Conservation (phyloP, 2,113 vertebrate genomes). For the Ifrita kowaldi region DNA sequence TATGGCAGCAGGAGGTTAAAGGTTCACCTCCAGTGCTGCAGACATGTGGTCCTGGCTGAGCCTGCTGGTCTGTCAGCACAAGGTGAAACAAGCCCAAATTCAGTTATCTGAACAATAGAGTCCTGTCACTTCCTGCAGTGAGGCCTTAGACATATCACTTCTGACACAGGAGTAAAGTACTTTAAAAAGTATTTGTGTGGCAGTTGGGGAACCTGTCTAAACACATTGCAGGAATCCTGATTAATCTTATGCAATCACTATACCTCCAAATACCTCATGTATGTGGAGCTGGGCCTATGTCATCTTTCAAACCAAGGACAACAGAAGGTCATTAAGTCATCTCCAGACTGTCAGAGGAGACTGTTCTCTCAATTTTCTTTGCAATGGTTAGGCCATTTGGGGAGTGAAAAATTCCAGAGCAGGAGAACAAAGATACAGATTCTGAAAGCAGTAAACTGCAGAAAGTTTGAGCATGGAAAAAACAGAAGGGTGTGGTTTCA, state of each 20-base stretch:
- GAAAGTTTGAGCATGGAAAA: not conserved
- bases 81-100: conserved; percentile 14
- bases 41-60: not conserved
- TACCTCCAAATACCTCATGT: not conserved
- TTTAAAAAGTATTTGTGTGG: conserved; percentile 57
- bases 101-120: conserved; percentile 38
- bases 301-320: conserved; percentile 23
- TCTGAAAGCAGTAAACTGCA: not conserved
- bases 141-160: conserved; percentile 7
- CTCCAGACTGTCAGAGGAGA: not conserved
- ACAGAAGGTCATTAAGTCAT: conserved; percentile 14
- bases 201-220: conserved; percentile 50
- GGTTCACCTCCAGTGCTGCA: not conserved
- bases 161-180: conserved; percentile 58
- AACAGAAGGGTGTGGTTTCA: not conserved
- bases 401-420: not conserved
- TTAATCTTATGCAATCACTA: conserved; percentile 27
- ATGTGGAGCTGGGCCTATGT: not conserved
- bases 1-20: not conserved
- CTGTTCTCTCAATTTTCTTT: not conserved
- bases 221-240: conserved; percentile 32
- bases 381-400: not conserved
- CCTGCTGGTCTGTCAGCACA: not conserved
- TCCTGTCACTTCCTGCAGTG: conserved; percentile 51
- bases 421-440: not conserved